Evolutionary conservation across 2,888 invertebrate genomes (phyloP).

Genomic region (Drosophila imparisetae): DNA sequence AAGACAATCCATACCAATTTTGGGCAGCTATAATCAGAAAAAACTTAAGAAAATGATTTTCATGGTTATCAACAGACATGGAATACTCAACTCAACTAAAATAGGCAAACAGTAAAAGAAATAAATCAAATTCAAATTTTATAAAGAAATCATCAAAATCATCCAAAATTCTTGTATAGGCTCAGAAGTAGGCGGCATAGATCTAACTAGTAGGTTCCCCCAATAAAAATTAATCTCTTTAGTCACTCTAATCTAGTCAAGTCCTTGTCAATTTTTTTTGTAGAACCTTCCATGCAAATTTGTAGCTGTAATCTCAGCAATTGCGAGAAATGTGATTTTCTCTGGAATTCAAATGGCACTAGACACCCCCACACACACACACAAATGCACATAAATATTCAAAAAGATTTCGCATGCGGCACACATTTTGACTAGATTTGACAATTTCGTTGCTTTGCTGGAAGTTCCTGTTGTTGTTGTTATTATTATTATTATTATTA

Average conservation of each 20-base stretch:
- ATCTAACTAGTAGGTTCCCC: not conserved
- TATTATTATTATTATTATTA: constrained; percentile 19
- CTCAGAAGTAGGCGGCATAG: not conserved
- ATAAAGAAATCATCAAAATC: not conserved
- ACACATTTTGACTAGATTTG: constrained; percentile 80
- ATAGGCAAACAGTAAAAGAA: not conserved
- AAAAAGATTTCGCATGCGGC: constrained; percentile 79
- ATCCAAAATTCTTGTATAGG: not conserved
- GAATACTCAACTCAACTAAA: too few relatives aligned
- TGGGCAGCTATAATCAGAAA: not conserved
- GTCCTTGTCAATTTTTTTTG: constrained; percentile 33
- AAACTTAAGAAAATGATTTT: not conserved
- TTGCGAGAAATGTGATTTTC: constrained; percentile 55
- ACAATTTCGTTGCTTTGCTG: constrained; percentile 63
- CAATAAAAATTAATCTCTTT: not conserved
- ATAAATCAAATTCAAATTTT: not conserved
- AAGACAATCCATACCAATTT: not conserved
- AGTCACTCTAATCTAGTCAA: not conserved
- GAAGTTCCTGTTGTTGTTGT: not conserved
- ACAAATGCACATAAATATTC: constrained; percentile 69
- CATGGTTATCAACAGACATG: not conserved
- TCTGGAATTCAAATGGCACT: constrained; percentile 62
- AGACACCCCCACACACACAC: constrained; percentile 9
- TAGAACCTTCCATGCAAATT: constrained; percentile 45
- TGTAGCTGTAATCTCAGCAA: constrained; percentile 44